Percentiles rank a stretch among this genome's conserved stretches.
phyloP scores from a whole-genome alignment of 2,888 invertebrate genomes.

The Hyposoter didymator region DNA sequence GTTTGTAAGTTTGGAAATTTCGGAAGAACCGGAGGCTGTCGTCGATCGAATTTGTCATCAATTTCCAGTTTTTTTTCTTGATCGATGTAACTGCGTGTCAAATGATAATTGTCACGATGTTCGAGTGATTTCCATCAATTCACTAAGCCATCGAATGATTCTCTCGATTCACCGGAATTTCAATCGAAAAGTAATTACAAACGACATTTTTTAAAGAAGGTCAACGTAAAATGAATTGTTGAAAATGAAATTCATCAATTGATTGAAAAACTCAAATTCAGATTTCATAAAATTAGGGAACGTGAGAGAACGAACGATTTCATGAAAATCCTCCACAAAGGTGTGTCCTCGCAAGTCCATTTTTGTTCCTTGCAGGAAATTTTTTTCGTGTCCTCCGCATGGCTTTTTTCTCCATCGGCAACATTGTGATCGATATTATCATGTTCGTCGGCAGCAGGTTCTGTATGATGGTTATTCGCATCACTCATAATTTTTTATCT shows the following conservation, averaged over 20 bases:
- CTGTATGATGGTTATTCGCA: not conserved
- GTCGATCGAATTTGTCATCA: slow-evolving; percentile 71
- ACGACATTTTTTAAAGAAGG: not conserved
- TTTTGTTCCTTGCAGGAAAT: slow-evolving; percentile 50
- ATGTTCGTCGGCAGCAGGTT: slow-evolving; percentile 1
- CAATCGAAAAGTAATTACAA: no score
- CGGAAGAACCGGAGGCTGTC: slow-evolving; percentile 67
- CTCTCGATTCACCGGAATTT: not conserved
- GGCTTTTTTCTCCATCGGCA: slow-evolving; percentile 3
- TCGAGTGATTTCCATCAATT: not conserved
- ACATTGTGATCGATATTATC: not conserved
- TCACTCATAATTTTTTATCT: slow-evolving; percentile 42
- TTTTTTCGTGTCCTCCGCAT: slow-evolving; percentile 29
- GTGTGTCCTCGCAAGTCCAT: slow-evolving; percentile 68
- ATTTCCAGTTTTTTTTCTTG: slow-evolving; percentile 67
- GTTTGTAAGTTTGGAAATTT: slow-evolving; percentile 71
- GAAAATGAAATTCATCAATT: not conserved
- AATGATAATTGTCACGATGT: not conserved
- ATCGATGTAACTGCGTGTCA: slow-evolving; percentile 71
- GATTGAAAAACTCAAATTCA: not conserved
- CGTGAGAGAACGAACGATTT: slow-evolving; percentile 71
- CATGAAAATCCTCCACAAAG: slow-evolving; percentile 74
- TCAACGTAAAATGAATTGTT: not conserved
- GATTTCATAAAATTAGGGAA: not conserved
- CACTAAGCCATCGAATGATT: not conserved